Base-by-base conservation (phyloP, 2,888 invertebrate species). In the Nomada hirtipes region DNA sequence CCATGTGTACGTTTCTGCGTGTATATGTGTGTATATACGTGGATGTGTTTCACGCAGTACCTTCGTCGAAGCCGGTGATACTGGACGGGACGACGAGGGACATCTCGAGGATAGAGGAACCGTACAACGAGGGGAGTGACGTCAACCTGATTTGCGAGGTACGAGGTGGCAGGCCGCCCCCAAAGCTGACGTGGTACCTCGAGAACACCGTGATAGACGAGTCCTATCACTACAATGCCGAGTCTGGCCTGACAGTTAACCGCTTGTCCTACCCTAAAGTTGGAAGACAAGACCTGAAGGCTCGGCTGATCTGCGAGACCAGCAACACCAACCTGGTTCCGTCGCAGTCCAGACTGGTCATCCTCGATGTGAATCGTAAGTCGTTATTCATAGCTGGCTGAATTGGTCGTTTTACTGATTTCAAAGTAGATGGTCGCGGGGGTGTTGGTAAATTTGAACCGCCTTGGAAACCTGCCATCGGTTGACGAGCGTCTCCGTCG, bases 291-390 rank as follows among this genome's bases (percentile, higher is more conserved):
- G 97, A 98, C 94, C 95, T 98, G 89, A 97, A 97, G 94, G 95
- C 97, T 78, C 95, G 97, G 90, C 96, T 98, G 91, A 96, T 97
- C 90, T 98, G 98, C 94, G 97, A 98, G 94, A 98, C 98, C 44
- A 96, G 97, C 90, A 98, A 98, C 94, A 98, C 97, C 86, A 97
- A 97, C 94, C 94, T 98, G 89, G 97, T 97, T 60, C 96, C 96
- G 69, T 97, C 98, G 13, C 96, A 96, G 92, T 96, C 96, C 89
- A 97, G 96, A 94, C 96, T 97, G 87, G 96, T 97, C 90, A 96
- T 97, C 89, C 95, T 98, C 93, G 97, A 98, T 94, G 96, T 98
- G 87, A 97, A 98, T 94, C 95, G 98, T 98, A 94, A 97, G 98
- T 97, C 9, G 26, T 79, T 47, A 52, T 23, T 57, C 23, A 23